Percentiles rank a stretch among this genome's conserved stretches.
Evolutionary conservation across 2,797 vertebrate genomes (phyloP).

Genomic region (Labroides dimidiatus): DNA sequence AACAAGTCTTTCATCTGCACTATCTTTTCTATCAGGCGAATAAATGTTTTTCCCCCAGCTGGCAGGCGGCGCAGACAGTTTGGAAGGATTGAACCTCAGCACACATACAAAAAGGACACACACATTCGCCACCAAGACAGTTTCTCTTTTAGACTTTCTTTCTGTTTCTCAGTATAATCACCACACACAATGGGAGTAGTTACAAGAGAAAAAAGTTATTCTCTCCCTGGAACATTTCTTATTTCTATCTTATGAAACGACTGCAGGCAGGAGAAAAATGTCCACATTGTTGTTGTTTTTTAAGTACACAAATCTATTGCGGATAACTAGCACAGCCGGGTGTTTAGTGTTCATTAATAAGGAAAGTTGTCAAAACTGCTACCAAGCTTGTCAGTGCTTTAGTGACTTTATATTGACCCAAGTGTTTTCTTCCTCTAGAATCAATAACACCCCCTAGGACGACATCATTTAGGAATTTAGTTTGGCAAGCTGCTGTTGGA

Average conservation of each 20-base stretch:
- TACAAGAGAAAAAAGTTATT: background rate
- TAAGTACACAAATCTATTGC: constrained; percentile 1
- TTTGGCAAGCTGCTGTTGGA: constrained; percentile 36
- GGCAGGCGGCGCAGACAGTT: constrained; percentile 46
- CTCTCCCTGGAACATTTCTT: constrained; percentile 8
- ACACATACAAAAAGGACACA: background rate
- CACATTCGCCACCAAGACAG: constrained; percentile 20
- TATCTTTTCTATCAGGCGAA: constrained; percentile 61
- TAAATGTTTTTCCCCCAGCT: constrained; percentile 59
- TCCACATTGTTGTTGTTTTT: constrained; percentile 8
- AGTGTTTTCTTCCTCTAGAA: constrained; percentile 17
- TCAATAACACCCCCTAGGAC: constrained; percentile 29
- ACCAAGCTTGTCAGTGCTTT: constrained; percentile 5
- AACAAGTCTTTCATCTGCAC: constrained; percentile 66
- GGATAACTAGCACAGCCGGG: background rate
- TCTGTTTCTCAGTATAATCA: constrained; percentile 24
- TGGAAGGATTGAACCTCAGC: constrained; percentile 61
- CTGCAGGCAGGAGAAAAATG: constrained; percentile 1
- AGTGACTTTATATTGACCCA: constrained; percentile 30
- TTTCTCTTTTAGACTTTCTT: constrained; percentile 30
- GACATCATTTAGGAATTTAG: constrained; percentile 29
- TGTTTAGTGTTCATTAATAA: constrained; percentile 29
- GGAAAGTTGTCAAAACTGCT: constrained; percentile 12
- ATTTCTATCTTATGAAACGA: constrained; percentile 4
- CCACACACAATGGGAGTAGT: constrained; percentile 6